phyloP scores from a whole-genome alignment of 2,888 invertebrate species.

The Orthosia incerta region DNA sequence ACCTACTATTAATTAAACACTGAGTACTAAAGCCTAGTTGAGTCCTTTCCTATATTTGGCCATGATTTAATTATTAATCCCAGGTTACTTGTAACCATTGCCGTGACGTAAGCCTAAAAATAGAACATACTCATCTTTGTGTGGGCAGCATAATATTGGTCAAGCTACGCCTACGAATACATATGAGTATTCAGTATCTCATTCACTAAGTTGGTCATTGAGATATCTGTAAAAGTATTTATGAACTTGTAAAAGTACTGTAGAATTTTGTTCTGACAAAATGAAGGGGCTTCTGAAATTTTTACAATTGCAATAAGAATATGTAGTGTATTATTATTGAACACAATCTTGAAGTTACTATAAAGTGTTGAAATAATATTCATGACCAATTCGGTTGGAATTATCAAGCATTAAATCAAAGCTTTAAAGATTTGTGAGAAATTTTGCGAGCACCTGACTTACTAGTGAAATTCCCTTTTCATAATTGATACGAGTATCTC shows the following conservation, averaged over 20 bases:
- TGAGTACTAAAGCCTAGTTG: too few species aligned
- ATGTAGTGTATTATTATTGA: not conserved
- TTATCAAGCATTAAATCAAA: too few species aligned
- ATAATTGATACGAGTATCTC: too few species aligned
- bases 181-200: not conserved
- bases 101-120: slow-evolving; percentile 17
- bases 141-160: slow-evolving; percentile 20
- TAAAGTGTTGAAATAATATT: not conserved
- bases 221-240: slow-evolving; percentile 28
- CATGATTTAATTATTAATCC: not conserved
- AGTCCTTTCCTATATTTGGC: not conserved
- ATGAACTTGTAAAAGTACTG: not conserved
- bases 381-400: too few species aligned
- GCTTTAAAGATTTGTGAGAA: too few species aligned
- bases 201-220: slow-evolving; percentile 9
- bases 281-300: not conserved
- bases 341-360: not conserved
- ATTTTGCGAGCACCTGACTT: too few species aligned
- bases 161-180: slow-evolving; percentile 27
- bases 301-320: not conserved
- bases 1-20: not conserved
- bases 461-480: too few species aligned
- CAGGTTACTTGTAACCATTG: not conserved
- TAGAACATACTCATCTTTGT: slow-evolving; percentile 22
- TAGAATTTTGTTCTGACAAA: not conserved